A percentile compares a stretch with the other conserved stretches of the same genome.
These are phyloP conservation scores for Apodemus sylvaticus DNA, from an alignment of 2,113 vertebrate species.

Conservation along the genomic window DNA sequence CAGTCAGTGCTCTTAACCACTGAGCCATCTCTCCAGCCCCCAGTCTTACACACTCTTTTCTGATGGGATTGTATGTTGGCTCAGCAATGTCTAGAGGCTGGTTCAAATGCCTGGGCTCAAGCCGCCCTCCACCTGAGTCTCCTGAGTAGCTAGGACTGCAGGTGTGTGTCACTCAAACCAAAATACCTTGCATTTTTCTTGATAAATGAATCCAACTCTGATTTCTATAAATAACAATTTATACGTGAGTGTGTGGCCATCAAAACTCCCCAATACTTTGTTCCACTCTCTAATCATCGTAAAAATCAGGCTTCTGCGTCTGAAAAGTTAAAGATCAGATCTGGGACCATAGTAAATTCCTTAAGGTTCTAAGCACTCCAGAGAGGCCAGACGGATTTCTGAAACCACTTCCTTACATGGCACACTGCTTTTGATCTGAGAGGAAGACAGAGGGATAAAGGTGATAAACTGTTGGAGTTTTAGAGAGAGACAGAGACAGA, in stretches of 20 bases:
- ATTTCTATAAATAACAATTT: neutral
- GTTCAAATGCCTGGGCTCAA: neutral
- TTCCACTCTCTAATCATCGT: slow-evolving; percentile 14
- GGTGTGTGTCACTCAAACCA: neutral
- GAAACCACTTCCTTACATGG: neutral
- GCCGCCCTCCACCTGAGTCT: neutral
- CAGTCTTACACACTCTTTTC: neutral
- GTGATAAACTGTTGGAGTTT: neutral
- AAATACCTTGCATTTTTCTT: neutral
- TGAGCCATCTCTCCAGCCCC: too few relatives aligned
- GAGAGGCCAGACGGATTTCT: neutral
- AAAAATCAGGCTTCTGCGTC: slow-evolving; percentile 34
- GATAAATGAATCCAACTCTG: slow-evolving; percentile 24
- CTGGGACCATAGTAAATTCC: neutral
- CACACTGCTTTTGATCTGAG: slow-evolving; percentile 27
- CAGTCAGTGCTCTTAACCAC: too few relatives aligned
- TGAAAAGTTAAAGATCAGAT: slow-evolving; percentile 17
- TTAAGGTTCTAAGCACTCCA: neutral
- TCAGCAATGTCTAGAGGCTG: neutral
- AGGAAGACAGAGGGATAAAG: neutral
- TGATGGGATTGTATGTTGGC: neutral
- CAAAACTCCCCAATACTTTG: neutral
- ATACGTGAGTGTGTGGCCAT: slow-evolving; percentile 2
- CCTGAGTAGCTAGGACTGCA: neutral
- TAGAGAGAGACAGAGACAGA: neutral